Conservation (phyloP, 2,113 vertebrate species). For the Phyllostomus discolor region DNA sequence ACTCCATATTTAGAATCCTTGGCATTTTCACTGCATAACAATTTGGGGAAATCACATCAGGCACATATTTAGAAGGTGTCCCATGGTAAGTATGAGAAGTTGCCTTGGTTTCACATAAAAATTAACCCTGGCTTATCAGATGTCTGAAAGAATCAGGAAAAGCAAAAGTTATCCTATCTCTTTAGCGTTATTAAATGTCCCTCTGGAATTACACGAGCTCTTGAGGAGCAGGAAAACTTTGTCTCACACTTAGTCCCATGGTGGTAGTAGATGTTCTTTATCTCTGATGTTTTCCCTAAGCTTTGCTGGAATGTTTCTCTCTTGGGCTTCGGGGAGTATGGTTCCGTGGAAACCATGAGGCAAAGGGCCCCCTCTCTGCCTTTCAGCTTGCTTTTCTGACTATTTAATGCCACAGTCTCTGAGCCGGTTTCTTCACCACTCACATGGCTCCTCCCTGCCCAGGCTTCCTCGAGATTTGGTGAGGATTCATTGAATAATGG, state of each 20-base stretch:
- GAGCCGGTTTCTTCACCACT: not conserved
- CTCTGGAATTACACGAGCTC: not conserved
- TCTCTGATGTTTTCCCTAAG: not conserved
- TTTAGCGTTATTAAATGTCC: constrained; percentile 44
- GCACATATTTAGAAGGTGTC: constrained; percentile 55
- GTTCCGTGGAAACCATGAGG: not conserved
- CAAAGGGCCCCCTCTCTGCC: not conserved
- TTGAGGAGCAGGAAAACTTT: constrained; percentile 28
- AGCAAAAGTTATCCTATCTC: constrained; percentile 64
- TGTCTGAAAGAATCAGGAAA: constrained; percentile 1
- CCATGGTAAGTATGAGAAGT: constrained; percentile 51
- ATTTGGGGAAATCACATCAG: not conserved
- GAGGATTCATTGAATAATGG: not conserved
- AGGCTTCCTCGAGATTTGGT: not conserved
- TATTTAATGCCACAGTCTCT: not conserved
- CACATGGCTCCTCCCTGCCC: not conserved
- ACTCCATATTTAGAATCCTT: not conserved
- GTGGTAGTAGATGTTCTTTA: not conserved
- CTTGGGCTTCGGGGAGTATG: not conserved
- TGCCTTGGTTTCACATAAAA: constrained; percentile 37
- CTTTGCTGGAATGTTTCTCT: not conserved
- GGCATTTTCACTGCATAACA: constrained; percentile 36
- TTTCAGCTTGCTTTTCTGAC: not conserved
- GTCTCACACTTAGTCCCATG: not conserved
- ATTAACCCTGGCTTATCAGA: constrained; percentile 58